Base-by-base conservation (phyloP, 2,113 vertebrate genomes). In the Athene noctua region DNA sequence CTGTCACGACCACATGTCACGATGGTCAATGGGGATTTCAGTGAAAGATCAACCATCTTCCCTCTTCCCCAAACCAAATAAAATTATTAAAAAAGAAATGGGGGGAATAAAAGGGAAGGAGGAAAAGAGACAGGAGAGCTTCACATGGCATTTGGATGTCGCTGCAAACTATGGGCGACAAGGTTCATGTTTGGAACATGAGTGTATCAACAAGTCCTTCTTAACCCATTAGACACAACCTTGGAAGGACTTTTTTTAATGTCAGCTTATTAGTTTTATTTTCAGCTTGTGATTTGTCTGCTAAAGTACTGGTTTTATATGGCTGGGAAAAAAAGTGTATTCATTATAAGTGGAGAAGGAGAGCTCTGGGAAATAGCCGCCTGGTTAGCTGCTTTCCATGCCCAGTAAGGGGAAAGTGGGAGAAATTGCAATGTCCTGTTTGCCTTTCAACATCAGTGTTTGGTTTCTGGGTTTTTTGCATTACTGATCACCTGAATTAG, bases 161-260 rank as follows among this genome's bases (percentile, higher is more conserved):
- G n/a, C 85, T 88, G 92, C 86, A 97, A 94, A 97, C 90, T 65
- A 87, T 62, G 77, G 96, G 83, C 80, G 86, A 87, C 88, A 83
- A 94, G 86, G 88, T 96, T 96, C 46, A 49, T 80, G 92, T 94
- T 88, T 96, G 92, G 90, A 70, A 87, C 90, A 54, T 36, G n/a
- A 46, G 6, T 47, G 10, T 44, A 63, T 59, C 66, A 86, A n/a
- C 42, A 86, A 61, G 36, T 55, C 73, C 91, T 84, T 66, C 94
- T 94, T 86, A 91, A 88, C 18, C 32, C 92, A 11, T 81, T 89
- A 91, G 91, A 94, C 78, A 59, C 73, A 93, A 62, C 20, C 36
- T 78, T n/a, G 36, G 23, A 77, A 65, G 11, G 49, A 11, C 13
- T 42, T 0, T 22, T 57, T 66, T 94, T 49, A 29, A 9, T n/a